phyloP scores from a whole-genome alignment of 2,113 vertebrate species.

The Phyllostomus hastatus region DNA sequence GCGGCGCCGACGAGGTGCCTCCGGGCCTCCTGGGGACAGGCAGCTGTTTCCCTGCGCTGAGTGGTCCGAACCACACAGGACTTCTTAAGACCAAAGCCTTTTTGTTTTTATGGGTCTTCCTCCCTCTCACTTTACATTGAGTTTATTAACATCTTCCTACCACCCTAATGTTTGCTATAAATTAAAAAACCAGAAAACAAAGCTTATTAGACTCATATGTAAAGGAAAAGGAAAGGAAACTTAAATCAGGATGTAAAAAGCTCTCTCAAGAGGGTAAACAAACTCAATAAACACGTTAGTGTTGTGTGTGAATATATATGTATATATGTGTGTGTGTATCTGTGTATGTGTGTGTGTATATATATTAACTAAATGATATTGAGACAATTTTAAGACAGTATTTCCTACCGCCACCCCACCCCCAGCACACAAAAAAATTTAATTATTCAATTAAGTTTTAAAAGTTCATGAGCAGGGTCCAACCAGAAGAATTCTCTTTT shows the following conservation, averaged over 20 bases:
- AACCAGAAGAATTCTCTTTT: background rate
- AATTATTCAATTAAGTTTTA: constrained; percentile 23
- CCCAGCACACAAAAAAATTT: background rate
- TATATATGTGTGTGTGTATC: too few relatives aligned
- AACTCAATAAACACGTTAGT: constrained; percentile 31
- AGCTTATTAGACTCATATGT: constrained; percentile 47
- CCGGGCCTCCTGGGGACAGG: constrained; percentile 10
- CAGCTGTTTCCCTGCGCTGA: background rate
- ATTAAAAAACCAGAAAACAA: constrained; percentile 49
- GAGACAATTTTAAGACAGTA: constrained; percentile 11
- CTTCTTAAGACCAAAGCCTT: background rate
- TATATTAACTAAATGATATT: background rate
- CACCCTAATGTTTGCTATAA: constrained; percentile 55
- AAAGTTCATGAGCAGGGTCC: background rate
- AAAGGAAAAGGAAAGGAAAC: constrained; percentile 37
- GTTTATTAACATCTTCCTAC: constrained; percentile 58
- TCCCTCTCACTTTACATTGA: constrained; percentile 2
- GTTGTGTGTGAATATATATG: too few relatives aligned
- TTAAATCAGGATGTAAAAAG: constrained; percentile 16
- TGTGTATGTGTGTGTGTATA: too few relatives aligned
- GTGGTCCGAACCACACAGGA: background rate
- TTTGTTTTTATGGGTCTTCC: constrained; percentile 32
- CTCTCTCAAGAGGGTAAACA: constrained; percentile 44
- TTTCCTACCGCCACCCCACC: fast-evolving
- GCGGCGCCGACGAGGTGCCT: background rate